A percentile compares a stretch with the other conserved stretches of the same genome.
Conservation (phyloP, 2,888 invertebrate genomes). For the Clusia tigrina region DNA sequence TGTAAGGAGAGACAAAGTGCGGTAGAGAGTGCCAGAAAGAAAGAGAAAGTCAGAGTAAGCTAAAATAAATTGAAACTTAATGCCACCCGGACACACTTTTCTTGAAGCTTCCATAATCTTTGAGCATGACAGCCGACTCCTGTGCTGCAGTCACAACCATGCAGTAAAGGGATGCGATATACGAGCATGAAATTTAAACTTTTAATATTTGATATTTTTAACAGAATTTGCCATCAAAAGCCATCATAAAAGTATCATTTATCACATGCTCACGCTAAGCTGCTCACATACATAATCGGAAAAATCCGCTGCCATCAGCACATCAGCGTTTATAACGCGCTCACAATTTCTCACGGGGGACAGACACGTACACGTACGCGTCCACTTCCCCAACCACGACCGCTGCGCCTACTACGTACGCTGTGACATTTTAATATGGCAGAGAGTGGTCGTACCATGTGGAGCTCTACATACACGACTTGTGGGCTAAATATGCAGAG, state of each 20-base stretch:
- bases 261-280: slow-evolving; percentile 25
- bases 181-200: too few species aligned
- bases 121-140: too few species aligned
- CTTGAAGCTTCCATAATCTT: too few species aligned
- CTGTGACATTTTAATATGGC: slow-evolving; percentile 15
- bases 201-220: too few species aligned
- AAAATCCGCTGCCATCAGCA: slow-evolving; percentile 42
- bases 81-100: too few species aligned
- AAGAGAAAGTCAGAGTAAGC: too few species aligned
- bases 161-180: too few species aligned
- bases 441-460: neutral
- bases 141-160: too few species aligned
- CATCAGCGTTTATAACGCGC: too few species aligned
- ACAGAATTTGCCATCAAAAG: too few species aligned
- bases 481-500: too few species aligned
- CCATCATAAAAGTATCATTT: too few species aligned
- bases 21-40: neutral
- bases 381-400: neutral
- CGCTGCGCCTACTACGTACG: neutral
- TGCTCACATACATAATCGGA: slow-evolving; percentile 17
- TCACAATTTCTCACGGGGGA: slow-evolving; percentile 38
- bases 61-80: neutral
- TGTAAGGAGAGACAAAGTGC: neutral
- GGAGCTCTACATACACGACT: neutral
- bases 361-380: neutral